Percentiles rank a stretch among this genome's conserved stretches.
Conservation (phyloP, 2,797 vertebrate genomes). For the Lagocephalus sceleratus region DNA sequence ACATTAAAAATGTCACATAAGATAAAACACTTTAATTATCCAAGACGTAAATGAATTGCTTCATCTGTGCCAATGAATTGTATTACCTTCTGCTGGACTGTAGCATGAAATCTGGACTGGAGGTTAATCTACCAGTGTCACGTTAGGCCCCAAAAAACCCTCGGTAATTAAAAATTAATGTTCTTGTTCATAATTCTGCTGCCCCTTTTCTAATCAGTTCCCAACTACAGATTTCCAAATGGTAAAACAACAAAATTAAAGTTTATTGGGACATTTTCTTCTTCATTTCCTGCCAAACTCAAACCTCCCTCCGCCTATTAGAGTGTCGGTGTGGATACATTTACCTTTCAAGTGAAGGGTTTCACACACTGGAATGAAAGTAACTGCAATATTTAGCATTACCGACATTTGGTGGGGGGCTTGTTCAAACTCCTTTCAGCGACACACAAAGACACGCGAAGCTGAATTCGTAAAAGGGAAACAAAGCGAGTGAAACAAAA, state of each 20-base stretch:
- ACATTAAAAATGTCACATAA: conserved; percentile 52
- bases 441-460: too few species aligned
- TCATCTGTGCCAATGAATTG: conserved; percentile 25
- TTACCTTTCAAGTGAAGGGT: neutral
- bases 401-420: too few species aligned
- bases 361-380: too few species aligned
- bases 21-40: conserved; percentile 46
- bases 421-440: too few species aligned
- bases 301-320: too few species aligned
- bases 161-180: conserved; percentile 34
- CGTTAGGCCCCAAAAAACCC: conserved; percentile 19
- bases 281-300: neutral
- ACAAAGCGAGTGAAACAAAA: conserved; percentile 33
- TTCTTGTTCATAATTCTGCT: conserved; percentile 17
- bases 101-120: conserved; percentile 18
- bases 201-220: neutral
- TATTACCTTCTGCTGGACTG: conserved; percentile 19
- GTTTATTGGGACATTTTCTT: neutral
- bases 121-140: conserved; percentile 31
- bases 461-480: conserved; percentile 17
- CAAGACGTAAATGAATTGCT: conserved; percentile 37
- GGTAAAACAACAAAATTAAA: neutral
- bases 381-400: too few species aligned
- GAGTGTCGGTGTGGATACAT: neutral
- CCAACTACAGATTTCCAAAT: neutral